Evolutionary conservation across 1,140 invertebrate species (phyloP), one percentile per base, ranked within the genome.

Genomic region (Holcopasites calliopsidis): DNA sequence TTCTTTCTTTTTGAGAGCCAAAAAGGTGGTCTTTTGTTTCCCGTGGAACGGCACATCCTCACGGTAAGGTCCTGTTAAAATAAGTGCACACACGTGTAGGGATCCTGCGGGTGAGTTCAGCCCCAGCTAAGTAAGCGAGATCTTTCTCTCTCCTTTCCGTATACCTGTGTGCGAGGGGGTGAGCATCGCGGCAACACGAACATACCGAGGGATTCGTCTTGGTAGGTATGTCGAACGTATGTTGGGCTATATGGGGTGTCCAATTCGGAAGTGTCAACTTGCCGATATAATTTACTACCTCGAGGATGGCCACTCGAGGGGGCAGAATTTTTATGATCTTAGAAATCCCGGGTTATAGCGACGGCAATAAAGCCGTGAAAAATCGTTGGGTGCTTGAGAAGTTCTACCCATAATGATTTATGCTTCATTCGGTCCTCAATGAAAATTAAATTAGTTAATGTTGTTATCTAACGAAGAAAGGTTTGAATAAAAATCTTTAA

Each of bases 231-330:
- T 54, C 47, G 6, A 68, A 79, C 54, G 58, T 73, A 57, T 64
- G 49, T 58, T 40, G 44, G 66, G 28, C 57, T 83, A 83, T 83
- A 83, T 28, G 54, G 76, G 80, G 82, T 83, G 82, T 76, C 6
- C 38, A 10, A 13, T 13, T 74, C 42, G 47, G 57, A 76, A 76
- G 38, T 70, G 23, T 55, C 16, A 47, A n/a, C 13, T 35, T 0
- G 5, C 2, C 13, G 10, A 23, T 31, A 54, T 55, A 54, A 66
- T 74, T 74, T 55, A 66, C 23, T 38, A 13, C 7, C 8, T 66
- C 0, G 3, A 44, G 10, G 26, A 0, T 33, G 18, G 1, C 1
- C 10, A 23, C 3, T 52, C 64, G 18, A 16, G 13, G 42, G 49
- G 13, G 26, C 13, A 26, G 18, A 33, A 66, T 3, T 66, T 74